Base-by-base conservation (phyloP, 2,888 invertebrate genomes). In the Agriopis marginaria region DNA sequence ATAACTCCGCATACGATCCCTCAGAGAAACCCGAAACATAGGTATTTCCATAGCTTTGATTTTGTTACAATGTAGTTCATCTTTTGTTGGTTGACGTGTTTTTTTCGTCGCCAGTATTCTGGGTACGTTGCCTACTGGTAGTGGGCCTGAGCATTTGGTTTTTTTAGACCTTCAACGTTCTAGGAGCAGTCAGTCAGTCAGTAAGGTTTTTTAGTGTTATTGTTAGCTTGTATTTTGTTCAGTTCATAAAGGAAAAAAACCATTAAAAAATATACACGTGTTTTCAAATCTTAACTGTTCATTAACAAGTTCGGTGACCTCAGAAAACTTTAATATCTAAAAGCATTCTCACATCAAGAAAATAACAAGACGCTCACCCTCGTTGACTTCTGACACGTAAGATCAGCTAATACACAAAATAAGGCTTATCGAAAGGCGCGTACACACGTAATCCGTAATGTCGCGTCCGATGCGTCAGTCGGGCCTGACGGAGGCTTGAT, bases 371-470 rank as follows among this genome's bases (percentile, higher is more conserved):
- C 47, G 64, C 55, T 51, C 69, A 68, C 68, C 72, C 62, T 64
- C 56, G 60, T 58, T 59, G 65, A 63, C 63, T 51, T 53, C 58
- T 75, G 71, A 74, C 74, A 73, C 68, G 70, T 73, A 77, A 81
- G 75, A 78, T 75, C 77, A 75, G 79, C 75, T 81, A 82, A 84
- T 80, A 82, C 75, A 81, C 79, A 78, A 78, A 87, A 85, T 86
- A 82, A 88, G 81, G 85, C 88, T 88, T 86, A 89, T 87, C 86
- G 75, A 78, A 83, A 82, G 80, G 80, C 81, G 79, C 85, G 83
- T 81, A 80, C 83, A 83, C 72, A 66, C 72, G 80, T 88, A 87
- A 89, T 87, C 88, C 87, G 81, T 81, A 82, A 79, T 75, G 83
- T 81, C 81, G 78, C 80, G 79, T 80, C 79, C 79, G 76, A 80